Evolutionary conservation across 1,140 invertebrate genomes (phyloP).

Genomic region (Eumeta japonica): DNA sequence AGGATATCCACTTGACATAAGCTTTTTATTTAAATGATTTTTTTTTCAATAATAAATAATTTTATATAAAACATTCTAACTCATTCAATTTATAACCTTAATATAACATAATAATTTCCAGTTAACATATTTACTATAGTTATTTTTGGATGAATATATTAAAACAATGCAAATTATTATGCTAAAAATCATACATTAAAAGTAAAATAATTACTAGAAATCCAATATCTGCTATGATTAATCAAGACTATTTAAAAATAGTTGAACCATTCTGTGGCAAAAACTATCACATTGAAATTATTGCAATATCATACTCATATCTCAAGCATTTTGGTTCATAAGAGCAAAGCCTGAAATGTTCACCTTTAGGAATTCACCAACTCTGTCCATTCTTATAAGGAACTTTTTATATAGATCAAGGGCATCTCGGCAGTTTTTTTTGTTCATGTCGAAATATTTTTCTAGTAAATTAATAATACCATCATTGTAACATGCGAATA

Average conservation of each 20-base stretch:
- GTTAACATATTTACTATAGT: too few relatives aligned
- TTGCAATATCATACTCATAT: too few relatives aligned
- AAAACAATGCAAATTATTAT: not conserved
- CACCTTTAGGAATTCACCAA: constrained; percentile 95
- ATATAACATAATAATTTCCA: too few relatives aligned
- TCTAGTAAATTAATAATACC: constrained; percentile 98
- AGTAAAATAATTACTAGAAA: not conserved
- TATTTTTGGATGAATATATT: too few relatives aligned
- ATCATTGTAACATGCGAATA: constrained; percentile 99
- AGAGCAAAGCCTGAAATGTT: not conserved
- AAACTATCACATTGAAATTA: too few relatives aligned
- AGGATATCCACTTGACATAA: not conserved
- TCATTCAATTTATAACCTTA: too few relatives aligned
- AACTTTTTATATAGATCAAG: constrained; percentile 99
- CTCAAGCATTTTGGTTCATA: not conserved
- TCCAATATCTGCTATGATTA: not conserved
- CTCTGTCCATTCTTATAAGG: constrained; percentile 96
- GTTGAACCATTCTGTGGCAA: not conserved
- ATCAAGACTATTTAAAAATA: not conserved
- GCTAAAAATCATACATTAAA: not conserved
- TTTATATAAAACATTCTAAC: too few relatives aligned
- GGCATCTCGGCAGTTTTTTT: constrained; percentile 96
- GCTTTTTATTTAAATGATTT: not conserved
- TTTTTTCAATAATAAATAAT: not conserved
- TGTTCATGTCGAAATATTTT: constrained; percentile 99